Base-by-base conservation (phyloP, 2,888 invertebrate genomes). In the Boloria selene region DNA sequence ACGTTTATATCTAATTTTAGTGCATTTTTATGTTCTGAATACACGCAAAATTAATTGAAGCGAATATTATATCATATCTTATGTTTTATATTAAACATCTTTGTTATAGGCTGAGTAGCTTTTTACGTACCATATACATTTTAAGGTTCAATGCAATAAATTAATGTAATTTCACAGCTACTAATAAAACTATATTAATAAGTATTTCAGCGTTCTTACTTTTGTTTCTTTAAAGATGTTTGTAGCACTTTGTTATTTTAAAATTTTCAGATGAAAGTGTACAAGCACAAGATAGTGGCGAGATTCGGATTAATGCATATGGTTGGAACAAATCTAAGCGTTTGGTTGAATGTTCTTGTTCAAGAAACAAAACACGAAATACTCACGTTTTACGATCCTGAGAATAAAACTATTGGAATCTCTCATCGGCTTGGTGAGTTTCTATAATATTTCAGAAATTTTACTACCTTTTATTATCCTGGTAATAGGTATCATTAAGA, bases 271-370 rank as follows among this genome's bases (percentile, higher is more conserved):
- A 97, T 98, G 94, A 96, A 97, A 90, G 97, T 97, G 17, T 96
- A 97, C 87, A 95, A 96, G 75, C 97, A 97, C 85, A 96, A 96
- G 86, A 94, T 97, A 70, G 94, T 98, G 67, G 98, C 98, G 0
- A 94, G 98, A 70, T 98, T 99, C 79, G 99, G 99, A 1, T 93
- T 99, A 67, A 99, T 99, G 99, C 99, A 99, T 85, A 98, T 99
- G 97, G 97, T 99, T 65, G 99, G 98, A 26, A 98, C 99, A 13
- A 99, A 99, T 89, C 90, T 99, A 60, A 98, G 98, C 74, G 98
- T 99, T 17, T 99, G 99, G 99, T 93, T 99, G 50, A 97, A 97
- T 81, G 98, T 98, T 0, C 93, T 98, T 31, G 96, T 98, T 3
- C 97, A 98, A 86, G 98, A 99, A 89, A 98, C 98, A 0, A 97